Evolutionary conservation across 2,797 vertebrate genomes (phyloP).

Genomic region (Coregonus suidteri): DNA sequence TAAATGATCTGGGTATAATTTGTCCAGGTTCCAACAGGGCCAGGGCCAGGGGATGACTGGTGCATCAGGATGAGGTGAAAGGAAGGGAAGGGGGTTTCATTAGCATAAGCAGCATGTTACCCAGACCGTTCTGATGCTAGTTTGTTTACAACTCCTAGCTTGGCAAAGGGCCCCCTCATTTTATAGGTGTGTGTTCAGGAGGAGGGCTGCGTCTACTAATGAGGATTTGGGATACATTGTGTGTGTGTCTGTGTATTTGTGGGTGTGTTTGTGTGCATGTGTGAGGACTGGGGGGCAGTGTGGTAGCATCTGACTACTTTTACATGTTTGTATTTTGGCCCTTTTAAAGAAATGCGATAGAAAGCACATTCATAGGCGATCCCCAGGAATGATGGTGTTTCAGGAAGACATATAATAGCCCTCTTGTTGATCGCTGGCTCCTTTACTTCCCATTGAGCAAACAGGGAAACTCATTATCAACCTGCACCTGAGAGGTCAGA

Average conservation of each 20-base stretch:
- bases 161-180: constrained; percentile 89
- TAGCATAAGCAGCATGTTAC: constrained; percentile 95
- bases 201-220: constrained; percentile 80
- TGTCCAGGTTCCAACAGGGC: constrained; percentile 73
- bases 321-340: constrained; percentile 80
- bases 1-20: constrained; percentile 74
- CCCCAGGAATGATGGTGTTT: constrained; percentile 74
- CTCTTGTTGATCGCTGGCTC: constrained; percentile 86
- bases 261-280: constrained; percentile 60
- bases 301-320: constrained; percentile 64
- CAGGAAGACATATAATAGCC: constrained; percentile 88
- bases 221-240: constrained; percentile 84
- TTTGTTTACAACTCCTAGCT: constrained; percentile 86
- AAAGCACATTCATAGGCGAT: constrained; percentile 80
- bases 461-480: constrained; percentile 94
- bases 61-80: constrained; percentile 62
- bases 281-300: constrained; percentile 63
- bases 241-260: constrained; percentile 52
- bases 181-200: constrained; percentile 84
- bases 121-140: constrained; percentile 90
- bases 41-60: constrained; percentile 69
- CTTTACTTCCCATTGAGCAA: constrained; percentile 85
- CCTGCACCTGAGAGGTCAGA: constrained; percentile 98
- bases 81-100: constrained; percentile 75
- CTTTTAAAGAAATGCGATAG: constrained; percentile 77